Evolutionary conservation across 1,140 invertebrate genomes (phyloP), one percentile per base, ranked within the genome.

Genomic region (Oncopodura yosiiana): DNA sequence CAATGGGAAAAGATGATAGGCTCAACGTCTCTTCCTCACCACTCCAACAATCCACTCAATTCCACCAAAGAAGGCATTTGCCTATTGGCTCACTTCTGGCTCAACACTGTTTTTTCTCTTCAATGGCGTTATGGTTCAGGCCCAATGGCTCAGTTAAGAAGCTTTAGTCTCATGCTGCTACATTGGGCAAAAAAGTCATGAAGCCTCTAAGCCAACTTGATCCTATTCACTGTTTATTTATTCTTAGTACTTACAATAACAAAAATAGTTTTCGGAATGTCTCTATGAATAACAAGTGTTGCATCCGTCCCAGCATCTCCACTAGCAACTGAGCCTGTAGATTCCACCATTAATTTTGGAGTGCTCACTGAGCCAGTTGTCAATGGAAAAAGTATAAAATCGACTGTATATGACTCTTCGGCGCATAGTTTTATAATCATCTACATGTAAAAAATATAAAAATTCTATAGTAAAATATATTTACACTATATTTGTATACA

Each of bases 241-340:
- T 54, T 16, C 21, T 74, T 3, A 44, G 70, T 69, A 57, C 45
- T 54, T 43, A 63, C 61, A 49, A 55, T 49, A 36, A 63, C 49
- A 36, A 55, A 60, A 8, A 63, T 54, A 1, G 37, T 44, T 29
- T 51, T 60, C 12, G 55, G 53, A 26, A 57, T 41, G 32, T 60
- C 49, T 24, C 32, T 49, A 8, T 56, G 43, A 19, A 21, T 53
- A 30, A 55, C 26, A 14, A 38, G 21, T 8, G 45, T 18, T 14
- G 26, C 18, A 21, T 41, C 19, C 16, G 38, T 11, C 19, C 24
- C 27, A 3, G 18, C 24, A 16, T 43, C 27, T 14, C 37, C 37
- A 19, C 30, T 21, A 3, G 45, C 26, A 19, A 54, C 51, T 3
- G 16, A 29, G 21, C 29, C 12, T 1, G 53, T 12, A 3, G 36